These are phyloP conservation scores for Hyperoplus lanceolatus DNA, from an alignment of 2,797 vertebrate species.

Conservation along the genomic window DNA sequence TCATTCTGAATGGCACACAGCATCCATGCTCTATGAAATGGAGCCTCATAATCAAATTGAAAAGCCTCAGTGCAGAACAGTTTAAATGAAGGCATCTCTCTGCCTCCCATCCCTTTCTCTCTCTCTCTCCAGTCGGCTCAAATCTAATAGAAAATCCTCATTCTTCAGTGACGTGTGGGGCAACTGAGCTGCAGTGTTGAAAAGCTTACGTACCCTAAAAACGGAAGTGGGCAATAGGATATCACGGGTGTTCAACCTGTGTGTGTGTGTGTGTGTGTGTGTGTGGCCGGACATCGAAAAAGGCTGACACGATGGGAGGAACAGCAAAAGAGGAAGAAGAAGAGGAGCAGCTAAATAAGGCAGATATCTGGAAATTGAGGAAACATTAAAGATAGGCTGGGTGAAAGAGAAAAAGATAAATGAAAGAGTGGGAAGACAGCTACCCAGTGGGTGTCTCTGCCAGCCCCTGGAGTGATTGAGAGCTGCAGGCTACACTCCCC, in stretches of 20 bases:
- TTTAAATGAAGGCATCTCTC: slow-evolving; percentile 80
- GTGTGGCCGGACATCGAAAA: slow-evolving; percentile 17
- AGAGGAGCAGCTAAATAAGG: slow-evolving; percentile 35
- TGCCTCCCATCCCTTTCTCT: slow-evolving; percentile 40
- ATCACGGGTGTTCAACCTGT: slow-evolving; percentile 29
- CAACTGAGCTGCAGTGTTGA: slow-evolving; percentile 50
- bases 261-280: slow-evolving; percentile 41
- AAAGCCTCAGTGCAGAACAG: slow-evolving; percentile 83
- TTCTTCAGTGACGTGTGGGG: slow-evolving; percentile 44
- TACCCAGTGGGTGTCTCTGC: slow-evolving; percentile 69
- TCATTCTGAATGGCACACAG: slow-evolving; percentile 69
- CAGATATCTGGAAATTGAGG: slow-evolving; percentile 49
- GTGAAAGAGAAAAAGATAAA: slow-evolving; percentile 61
- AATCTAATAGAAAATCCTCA: slow-evolving; percentile 74
- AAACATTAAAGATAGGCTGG: slow-evolving; percentile 46
- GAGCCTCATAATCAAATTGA: slow-evolving; percentile 83
- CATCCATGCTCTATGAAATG: slow-evolving; percentile 77
- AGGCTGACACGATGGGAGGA: slow-evolving; percentile 45
- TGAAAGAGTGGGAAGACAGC: slow-evolving; percentile 62
- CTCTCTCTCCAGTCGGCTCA: slow-evolving; percentile 42
- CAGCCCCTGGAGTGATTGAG: slow-evolving; percentile 74
- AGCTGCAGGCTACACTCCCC: slow-evolving; percentile 71
- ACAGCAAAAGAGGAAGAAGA: slow-evolving; percentile 17
- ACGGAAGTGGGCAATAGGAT: slow-evolving; percentile 56
- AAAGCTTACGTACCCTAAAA: slow-evolving; percentile 58